Base-by-base conservation (phyloP, 2,888 invertebrate genomes). In the Leptinotarsa tumamoca region DNA sequence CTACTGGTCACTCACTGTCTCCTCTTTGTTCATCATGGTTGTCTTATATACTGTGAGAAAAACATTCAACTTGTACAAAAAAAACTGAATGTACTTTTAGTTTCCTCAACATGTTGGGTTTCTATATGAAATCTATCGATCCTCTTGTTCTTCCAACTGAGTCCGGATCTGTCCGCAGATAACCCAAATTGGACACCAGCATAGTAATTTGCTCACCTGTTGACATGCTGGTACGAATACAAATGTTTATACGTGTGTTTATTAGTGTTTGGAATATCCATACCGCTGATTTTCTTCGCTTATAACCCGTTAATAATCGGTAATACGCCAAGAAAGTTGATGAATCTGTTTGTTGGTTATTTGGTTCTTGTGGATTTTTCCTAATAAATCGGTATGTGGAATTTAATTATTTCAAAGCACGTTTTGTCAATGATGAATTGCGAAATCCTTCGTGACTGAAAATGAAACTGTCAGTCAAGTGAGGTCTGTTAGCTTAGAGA, bases 131-230 rank as follows among this genome's bases (percentile, higher is more conserved):
- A 43, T 43, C 10, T 10, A 33, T 10, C 7, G 5, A 33, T 33
- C 33, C 33, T 7, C 7, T 33, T 33, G 33, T 33, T 10, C 10
- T 33, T 43, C 3, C 10, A 43, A 17, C 1, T n/a, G 33, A 63
- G n/a, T 63, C 63, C 63, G 63, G 33, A 63, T 63, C 63, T 63
- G 63, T 10, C 43, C 63, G 63, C 63, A 33, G 49, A 61, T 70
- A 70, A 70, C 61, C 70, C 49, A 58, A 56, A 69, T 69, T 21
- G 69, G 56, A 27, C 49, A 70, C 70, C 50, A 49, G 21, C 70
- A 58, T 70, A 33, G 50, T 70, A 49, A 54, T 63, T 63, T 63
- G 63, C 43, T 63, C 43, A 63, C 63, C 63, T 43, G 63, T 63
- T 63, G 63, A 63, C 63, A 63, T 63, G 63, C 43, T 63, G 63